Evolutionary conservation across 2,797 vertebrate species (phyloP).

Genomic region (Eupleurogrammus muticus): DNA sequence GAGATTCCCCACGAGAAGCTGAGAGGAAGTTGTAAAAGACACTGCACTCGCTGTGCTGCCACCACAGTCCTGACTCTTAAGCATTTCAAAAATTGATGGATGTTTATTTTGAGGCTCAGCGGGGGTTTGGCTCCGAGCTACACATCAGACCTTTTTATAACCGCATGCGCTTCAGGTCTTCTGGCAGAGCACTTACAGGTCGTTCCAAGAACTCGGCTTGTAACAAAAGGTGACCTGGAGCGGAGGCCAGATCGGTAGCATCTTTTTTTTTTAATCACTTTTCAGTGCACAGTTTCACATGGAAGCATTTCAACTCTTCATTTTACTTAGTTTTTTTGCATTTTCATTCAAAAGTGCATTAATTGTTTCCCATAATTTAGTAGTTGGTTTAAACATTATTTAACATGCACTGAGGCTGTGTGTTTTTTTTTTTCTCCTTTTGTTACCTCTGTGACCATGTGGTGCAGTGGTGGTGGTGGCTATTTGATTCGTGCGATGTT

Average conservation of each 20-base stretch:
- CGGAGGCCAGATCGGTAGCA: conserved; percentile 52
- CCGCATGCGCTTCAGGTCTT: conserved; percentile 37
- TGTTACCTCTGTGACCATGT: conserved; percentile 1
- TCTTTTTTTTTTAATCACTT: conserved; percentile 40
- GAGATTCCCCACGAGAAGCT: conserved; percentile 33
- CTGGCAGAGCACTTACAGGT: conserved; percentile 47
- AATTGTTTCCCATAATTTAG: conserved; percentile 7
- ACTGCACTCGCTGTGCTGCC: conserved; percentile 23
- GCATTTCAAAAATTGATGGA: conserved; percentile 49
- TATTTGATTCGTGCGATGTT: conserved; percentile 45
- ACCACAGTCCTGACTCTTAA: conserved; percentile 42
- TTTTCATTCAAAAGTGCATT: conserved; percentile 12
- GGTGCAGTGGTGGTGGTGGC: conserved; percentile 31
- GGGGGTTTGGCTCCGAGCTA: conserved; percentile 49
- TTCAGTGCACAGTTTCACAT: conserved; percentile 28
- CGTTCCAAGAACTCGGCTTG: conserved; percentile 35
- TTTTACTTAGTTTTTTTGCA: not conserved
- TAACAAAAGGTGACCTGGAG: conserved; percentile 49
- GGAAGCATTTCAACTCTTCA: conserved; percentile 30
- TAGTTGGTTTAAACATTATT: not conserved
- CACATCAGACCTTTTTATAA: conserved; percentile 56
- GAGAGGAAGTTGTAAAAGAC: conserved; percentile 32
- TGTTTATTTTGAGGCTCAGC: conserved; percentile 65
- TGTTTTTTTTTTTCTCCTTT: not conserved
- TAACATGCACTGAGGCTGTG: not conserved